Evolutionary conservation across 2,888 invertebrate genomes (phyloP), one percentile per base, ranked within the genome.

Genomic region (Eilema sororculum): DNA sequence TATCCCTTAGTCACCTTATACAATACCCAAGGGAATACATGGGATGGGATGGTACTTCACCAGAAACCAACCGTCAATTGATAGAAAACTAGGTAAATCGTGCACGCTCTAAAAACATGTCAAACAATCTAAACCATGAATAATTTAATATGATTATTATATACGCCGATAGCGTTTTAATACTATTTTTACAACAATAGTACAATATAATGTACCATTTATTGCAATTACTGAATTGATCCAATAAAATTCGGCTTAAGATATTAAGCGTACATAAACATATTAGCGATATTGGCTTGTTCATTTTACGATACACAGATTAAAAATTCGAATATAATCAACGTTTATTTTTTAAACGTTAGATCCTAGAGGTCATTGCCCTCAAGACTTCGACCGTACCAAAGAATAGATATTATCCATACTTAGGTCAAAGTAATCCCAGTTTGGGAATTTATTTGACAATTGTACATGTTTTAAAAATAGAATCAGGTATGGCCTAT

Each of bases 191-290:
- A 52, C 6, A 52, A 52, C 52, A 52, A 52, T 52, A 52, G 52
- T 52, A 20, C 46, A 46, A 52, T 52, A n/a, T 52, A 52, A 52
- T 9, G n/a, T n/a, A 9, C n/a, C 0, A 52, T n/a, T 52, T 52
- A 6, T n/a, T n/a, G 52, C 52, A 52, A 52, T 52, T 8, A 52
- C 52, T 52, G 9, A n/a, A 52, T 52, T 52, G 52, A n/a, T 1
- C n/a, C 52, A 52, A 52, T 52, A 52, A n/a, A 52, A 52, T 52
- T 52, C 52, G 52, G 52, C 52, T 52, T 52, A 52, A 52, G n/a
- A n/a, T 52, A 52, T 52, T 52, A n/a, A 20, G 1, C n/a, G 0
- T n/a, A 52, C n/a, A 52, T 52, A n/a, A 52, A 46, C 46, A 52
- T 2, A 52, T 52, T 52, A 52, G 52, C n/a, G 9, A 52, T 52